Percentiles rank a stretch among this genome's conserved stretches.
Conservation (phyloP, 2,797 vertebrate genomes). For the Anniella stebbinsi region DNA sequence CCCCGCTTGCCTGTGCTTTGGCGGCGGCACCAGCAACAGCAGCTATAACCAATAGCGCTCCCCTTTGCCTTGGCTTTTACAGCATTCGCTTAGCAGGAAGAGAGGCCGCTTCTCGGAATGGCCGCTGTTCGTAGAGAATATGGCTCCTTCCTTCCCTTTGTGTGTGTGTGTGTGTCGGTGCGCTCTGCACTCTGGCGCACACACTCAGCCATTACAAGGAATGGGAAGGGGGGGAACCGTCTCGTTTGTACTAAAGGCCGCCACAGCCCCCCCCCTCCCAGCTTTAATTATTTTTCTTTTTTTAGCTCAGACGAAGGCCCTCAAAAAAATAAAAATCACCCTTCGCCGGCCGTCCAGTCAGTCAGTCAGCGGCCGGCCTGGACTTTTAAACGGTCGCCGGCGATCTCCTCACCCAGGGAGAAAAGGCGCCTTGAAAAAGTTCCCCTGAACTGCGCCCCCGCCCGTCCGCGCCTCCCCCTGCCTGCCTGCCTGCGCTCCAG, state of each 20-base stretch:
- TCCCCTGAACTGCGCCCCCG: constrained; percentile 87
- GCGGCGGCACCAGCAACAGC: neutral
- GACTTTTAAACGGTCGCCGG: constrained; percentile 65
- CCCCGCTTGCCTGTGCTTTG: constrained; percentile 5
- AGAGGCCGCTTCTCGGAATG: constrained; percentile 71
- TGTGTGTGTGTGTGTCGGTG: constrained; percentile 79
- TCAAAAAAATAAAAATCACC: constrained; percentile 1
- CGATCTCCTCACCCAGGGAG: constrained; percentile 62
- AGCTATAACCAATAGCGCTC: neutral
- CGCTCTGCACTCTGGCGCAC: constrained; percentile 65
- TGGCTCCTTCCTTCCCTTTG: constrained; percentile 90
- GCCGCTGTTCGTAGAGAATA: constrained; percentile 82
- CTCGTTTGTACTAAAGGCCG: constrained; percentile 40
- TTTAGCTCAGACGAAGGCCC: neutral
- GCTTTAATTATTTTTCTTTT: neutral
- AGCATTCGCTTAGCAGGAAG: constrained; percentile 7
- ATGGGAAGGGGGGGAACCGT: constrained; percentile 23
- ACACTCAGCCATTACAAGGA: constrained; percentile 74
- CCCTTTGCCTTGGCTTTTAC: neutral
- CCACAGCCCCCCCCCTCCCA: neutral
- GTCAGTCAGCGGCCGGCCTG: constrained; percentile 37
- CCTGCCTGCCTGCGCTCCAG: constrained; percentile 81
- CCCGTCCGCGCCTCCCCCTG: constrained; percentile 82
- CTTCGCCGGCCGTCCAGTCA: constrained; percentile 14
- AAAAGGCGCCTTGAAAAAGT: constrained; percentile 89